Evolutionary conservation across 2,113 vertebrate genomes (phyloP).

Genomic region (Hipposideros armiger): DNA sequence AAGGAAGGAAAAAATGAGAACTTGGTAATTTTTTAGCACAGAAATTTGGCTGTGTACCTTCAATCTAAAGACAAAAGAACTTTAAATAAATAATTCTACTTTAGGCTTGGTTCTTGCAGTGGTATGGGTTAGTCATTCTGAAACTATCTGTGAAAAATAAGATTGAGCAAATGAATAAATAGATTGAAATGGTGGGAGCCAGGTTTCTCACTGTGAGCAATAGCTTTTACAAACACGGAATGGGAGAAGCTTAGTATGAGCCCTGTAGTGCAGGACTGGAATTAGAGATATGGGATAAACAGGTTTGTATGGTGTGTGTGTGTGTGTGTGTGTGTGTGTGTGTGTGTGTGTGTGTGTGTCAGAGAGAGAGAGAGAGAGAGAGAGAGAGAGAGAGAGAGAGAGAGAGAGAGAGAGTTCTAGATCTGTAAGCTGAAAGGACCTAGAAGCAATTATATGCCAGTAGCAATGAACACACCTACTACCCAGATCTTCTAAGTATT

Average conservation of each 20-base stretch:
- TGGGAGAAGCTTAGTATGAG: not conserved
- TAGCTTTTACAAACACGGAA: not conserved
- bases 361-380: too few relatives aligned
- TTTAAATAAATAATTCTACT: not conserved
- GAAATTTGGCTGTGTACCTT: not conserved
- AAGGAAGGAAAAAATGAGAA: not conserved
- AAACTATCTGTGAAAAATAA: constrained; percentile 49
- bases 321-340: not conserved
- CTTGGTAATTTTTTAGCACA: not conserved
- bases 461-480: not conserved
- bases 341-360: not conserved
- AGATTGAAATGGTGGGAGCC: not conserved
- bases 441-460: not conserved
- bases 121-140: not conserved
- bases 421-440: not conserved
- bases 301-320: not conserved
- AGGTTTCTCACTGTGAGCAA: not conserved
- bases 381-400: too few relatives aligned
- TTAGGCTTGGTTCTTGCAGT: not conserved
- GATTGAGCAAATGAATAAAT: constrained; percentile 7
- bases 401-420: not conserved
- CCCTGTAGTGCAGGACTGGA: not conserved
- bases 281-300: not conserved
- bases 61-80: not conserved
- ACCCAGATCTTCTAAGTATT: constrained; percentile 8